Base-by-base conservation (phyloP, 2,888 invertebrate species). In the Epicampocera succincta region DNA sequence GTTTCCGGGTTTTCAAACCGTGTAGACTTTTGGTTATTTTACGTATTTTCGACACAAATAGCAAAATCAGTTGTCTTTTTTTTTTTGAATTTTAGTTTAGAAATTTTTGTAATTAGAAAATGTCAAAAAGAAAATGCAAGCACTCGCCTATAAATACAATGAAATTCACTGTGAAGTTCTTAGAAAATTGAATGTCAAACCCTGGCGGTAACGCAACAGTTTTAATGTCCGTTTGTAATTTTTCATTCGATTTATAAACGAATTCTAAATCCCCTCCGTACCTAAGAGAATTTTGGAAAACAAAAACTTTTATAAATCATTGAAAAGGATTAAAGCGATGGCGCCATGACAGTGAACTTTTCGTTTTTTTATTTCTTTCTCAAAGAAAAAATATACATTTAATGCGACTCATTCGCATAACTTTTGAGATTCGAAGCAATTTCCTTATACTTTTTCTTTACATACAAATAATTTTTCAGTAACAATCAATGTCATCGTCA, bases 401-500 rank as follows among this genome's bases (percentile, higher is more conserved):
- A 38, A 58, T 65, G 68, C 44, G 19, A 76, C 52, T 63, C 56
- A 56, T 68, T 81, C 66, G 66, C 66, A 76, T 56, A 77, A 66
- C 63, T 69, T 33, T 54, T 38, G 46, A 63, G 54, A 78, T 82
- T 78, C 78, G 69, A 78, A 82, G 56, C 78, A 82, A 82, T 82
- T 82, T 82, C 74, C 82, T 75, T 71, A 33, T 54, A 29, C 17
- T 25, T 71, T 42, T 48, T 42, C n/a, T 29, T n/a, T n/a, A n/a
- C n/a, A n/a, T 66, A 46, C 6, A 65, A 0, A 21, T 15, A 15
- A 66, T 66, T 19, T 21, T 78, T 71, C 40, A 38, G 25, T 61
- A 82, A 82, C 78, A 71, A 71, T 82, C 78, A 82, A 78, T 82
- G 82, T 82, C 82, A 82, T 82, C 82, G 78, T 71, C 82, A 82